Conservation (phyloP, 2,888 invertebrate genomes). For the Cybosia mesomella region DNA sequence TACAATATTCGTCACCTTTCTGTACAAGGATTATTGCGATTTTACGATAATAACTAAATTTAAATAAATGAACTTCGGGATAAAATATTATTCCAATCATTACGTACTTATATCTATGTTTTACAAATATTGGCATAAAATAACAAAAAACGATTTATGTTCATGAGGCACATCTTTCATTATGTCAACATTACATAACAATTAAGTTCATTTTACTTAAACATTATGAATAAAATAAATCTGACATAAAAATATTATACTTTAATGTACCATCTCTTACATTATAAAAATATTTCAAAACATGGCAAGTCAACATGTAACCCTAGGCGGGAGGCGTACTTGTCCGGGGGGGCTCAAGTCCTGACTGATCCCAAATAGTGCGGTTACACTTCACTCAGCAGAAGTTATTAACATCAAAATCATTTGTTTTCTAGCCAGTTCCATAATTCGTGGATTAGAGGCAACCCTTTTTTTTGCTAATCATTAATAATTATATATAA, state of each 20-base stretch:
- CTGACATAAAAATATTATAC: conserved; percentile 59
- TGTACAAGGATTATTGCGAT: conserved; percentile 60
- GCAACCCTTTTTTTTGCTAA: background rate
- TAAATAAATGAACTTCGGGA: conserved; percentile 49
- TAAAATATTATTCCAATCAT: conserved; percentile 53
- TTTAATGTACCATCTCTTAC: conserved; percentile 59
- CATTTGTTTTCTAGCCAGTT: background rate
- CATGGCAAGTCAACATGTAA: conserved; percentile 62
- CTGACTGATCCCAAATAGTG: background rate
- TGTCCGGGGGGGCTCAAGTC: conserved; percentile 1
- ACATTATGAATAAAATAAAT: conserved; percentile 58
- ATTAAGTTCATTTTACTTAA: conserved; percentile 55
- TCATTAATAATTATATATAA: background rate
- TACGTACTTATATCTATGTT: conserved; percentile 56
- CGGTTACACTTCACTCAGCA: conserved; percentile 8
- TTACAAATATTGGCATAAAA: conserved; percentile 68
- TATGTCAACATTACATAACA: conserved; percentile 57
- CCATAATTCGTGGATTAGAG: background rate
- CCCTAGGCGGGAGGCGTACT: conserved; percentile 32
- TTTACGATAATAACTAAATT: conserved; percentile 46
- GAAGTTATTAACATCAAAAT: background rate
- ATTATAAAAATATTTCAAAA: conserved; percentile 58
- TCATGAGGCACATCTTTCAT: conserved; percentile 62
- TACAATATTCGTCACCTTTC: conserved; percentile 50
- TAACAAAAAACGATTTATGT: conserved; percentile 62